phyloP scores from a whole-genome alignment of 2,113 vertebrate species.

The Herpetotheres cachinnans region DNA sequence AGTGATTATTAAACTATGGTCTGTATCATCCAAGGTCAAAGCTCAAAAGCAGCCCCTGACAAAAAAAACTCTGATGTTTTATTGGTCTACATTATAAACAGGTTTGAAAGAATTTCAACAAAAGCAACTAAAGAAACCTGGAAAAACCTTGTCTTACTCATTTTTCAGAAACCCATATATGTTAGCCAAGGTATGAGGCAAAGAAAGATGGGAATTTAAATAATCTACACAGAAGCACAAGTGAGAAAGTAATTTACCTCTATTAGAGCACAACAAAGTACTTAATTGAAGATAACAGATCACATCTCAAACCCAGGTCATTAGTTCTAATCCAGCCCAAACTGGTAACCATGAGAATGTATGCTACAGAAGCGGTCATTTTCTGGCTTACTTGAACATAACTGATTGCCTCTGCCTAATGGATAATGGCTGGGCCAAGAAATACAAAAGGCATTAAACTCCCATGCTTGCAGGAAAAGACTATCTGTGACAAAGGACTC shows the following conservation, averaged over 20 bases:
- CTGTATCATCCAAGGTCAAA: constrained; percentile 22
- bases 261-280: background rate
- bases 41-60: background rate
- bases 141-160: background rate
- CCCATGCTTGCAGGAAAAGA: background rate
- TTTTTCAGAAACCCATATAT: background rate
- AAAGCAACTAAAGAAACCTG: background rate
- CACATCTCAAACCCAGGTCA: background rate
- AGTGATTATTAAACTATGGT: constrained; percentile 36
- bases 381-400: background rate
- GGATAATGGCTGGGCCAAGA: background rate
- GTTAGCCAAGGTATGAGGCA: background rate
- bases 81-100: background rate
- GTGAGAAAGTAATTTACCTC: background rate
- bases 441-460: background rate
- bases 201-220: background rate
- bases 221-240: background rate
- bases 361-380: fast-evolving
- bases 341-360: background rate
- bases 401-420: background rate
- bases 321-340: background rate
- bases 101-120: background rate
- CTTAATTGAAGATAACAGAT: background rate
- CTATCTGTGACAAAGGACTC: background rate
- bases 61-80: background rate